Base-by-base conservation (phyloP, 2,797 vertebrate species). In the Cygnus olor region DNA sequence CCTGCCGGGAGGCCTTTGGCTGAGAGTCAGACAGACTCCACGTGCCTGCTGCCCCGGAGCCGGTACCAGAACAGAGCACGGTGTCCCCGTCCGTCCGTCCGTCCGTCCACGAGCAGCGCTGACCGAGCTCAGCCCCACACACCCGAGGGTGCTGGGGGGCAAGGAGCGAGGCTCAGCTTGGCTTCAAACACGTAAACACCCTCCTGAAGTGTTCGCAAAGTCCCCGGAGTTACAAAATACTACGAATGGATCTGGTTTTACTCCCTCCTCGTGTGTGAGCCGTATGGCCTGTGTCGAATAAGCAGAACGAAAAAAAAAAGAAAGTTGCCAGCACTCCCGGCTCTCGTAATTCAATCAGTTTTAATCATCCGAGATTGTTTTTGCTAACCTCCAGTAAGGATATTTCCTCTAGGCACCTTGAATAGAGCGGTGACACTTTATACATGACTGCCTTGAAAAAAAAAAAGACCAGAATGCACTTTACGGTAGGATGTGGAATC, bases 401-500 rank as follows among this genome's bases (percentile, higher is more conserved):
- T 47, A 93, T 96, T 94, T 89, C 94, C 94, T 94, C 93, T 94
- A 93, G 91, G 93, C 96, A 96, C 95, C 95, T 93, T 94, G 94
- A 94, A 79, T 84, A 73, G 86, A 94, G 78, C 6, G 34, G 90
- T 88, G 91, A 94, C 90, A 93, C 88, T 94, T 95, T 93, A 95
- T 94, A 96, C 80, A 94, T 82, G 80, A 90, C 78, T 89, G 88
- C 61, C 64, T 9, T 34, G 80, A 96, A 94, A 95, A 96, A 95
- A 94, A 94, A 78, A 51, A 89, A 91, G 90, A 87, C 95, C 94
- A 95, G 95, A 93, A 38, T 0, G 0, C 74, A 86, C 95, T 96
- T 96, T 94, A 96, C 60, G 91, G 93, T 79, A 79, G 80, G 83
- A 87, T n/a, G 78, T 69, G 66, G 95, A 78, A 82, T 82, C 91